phyloP scores from a whole-genome alignment of 2,113 vertebrate genomes.

The Amazona guildingii region DNA sequence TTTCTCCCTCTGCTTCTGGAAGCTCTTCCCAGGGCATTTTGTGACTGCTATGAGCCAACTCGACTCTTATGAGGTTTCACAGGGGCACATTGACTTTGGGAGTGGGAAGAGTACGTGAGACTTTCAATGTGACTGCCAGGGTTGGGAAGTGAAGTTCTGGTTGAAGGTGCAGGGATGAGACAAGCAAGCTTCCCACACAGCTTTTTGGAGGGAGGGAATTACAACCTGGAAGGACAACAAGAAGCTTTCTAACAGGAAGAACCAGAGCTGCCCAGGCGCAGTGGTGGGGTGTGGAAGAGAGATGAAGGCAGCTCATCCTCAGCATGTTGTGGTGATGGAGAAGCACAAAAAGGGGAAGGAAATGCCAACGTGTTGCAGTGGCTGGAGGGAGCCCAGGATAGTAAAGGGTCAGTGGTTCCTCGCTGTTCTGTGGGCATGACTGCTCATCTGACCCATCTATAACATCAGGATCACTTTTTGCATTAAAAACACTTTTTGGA shows the following conservation, averaged over 20 bases:
- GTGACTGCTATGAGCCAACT: too few relatives aligned
- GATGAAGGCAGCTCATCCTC: neutral
- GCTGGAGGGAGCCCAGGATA: neutral
- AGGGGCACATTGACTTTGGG: neutral
- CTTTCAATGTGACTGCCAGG: neutral
- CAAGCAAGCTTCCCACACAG: neutral
- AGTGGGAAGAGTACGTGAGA: neutral
- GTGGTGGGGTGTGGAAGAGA: too few relatives aligned
- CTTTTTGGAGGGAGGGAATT: neutral
- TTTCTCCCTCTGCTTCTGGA: neutral
- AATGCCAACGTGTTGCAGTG: neutral
- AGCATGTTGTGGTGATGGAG: accelerated
- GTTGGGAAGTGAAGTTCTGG: neutral
- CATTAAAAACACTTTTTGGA: neutral
- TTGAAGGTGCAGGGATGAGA: neutral
- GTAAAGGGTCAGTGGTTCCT: neutral
- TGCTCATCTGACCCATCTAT: neutral
- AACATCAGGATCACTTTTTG: neutral
- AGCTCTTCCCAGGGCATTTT: neutral
- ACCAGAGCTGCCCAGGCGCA: neutral
- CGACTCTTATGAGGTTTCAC: neutral
- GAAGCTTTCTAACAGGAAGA: neutral
- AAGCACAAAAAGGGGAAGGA: neutral
- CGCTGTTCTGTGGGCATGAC: accelerated
- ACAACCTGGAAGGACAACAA: neutral